Conservation (phyloP, 2,797 vertebrate species). For the Macrochelys suwanniensis region DNA sequence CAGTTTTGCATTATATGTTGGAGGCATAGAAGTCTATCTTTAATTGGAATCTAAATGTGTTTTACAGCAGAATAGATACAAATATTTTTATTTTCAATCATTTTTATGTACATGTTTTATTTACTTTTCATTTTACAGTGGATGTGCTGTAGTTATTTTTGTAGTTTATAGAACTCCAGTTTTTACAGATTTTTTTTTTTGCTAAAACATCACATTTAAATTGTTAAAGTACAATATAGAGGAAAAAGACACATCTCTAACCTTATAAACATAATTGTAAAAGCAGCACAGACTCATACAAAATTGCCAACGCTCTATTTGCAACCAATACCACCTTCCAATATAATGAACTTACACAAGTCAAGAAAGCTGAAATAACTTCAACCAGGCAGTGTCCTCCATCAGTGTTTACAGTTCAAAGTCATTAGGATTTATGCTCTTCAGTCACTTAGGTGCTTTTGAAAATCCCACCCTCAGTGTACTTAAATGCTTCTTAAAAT, state of each 20-base stretch:
- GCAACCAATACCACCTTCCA: background rate
- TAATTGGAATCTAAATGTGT: too few relatives aligned
- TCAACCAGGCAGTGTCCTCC: background rate
- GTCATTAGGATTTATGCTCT: background rate
- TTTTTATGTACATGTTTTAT: background rate
- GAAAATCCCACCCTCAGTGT: background rate
- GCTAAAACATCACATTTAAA: too few relatives aligned
- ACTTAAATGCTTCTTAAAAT: background rate
- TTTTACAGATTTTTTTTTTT: background rate
- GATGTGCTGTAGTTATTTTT: background rate
- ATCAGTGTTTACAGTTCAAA: background rate
- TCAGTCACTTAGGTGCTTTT: background rate
- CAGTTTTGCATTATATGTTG: background rate
- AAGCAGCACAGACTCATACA: background rate
- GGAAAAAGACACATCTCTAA: background rate
- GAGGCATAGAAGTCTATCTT: background rate
- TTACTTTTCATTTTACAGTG: background rate
- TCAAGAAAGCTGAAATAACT: background rate
- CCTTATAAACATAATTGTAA: background rate
- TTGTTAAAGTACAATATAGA: too few relatives aligned
- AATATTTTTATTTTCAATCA: background rate
- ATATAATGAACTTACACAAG: background rate
- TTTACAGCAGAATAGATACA: background rate
- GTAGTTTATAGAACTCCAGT: background rate
- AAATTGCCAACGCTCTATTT: background rate